Percentiles rank a stretch among this genome's conserved stretches.
Conservation (phyloP, 2,113 vertebrate genomes). For the Pteronura brasiliensis region DNA sequence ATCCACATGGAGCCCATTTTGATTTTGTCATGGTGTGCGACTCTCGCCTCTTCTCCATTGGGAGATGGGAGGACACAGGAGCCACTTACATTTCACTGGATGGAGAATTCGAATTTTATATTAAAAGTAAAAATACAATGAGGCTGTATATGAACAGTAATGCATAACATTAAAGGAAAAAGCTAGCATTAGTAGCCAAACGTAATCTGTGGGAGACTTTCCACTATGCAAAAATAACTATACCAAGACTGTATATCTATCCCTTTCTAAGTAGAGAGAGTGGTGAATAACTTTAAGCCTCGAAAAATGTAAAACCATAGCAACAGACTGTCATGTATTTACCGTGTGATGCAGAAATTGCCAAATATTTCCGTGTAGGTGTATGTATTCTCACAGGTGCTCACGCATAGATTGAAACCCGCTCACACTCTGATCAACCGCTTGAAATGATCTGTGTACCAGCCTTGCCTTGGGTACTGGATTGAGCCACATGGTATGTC, state of each 20-base stretch:
- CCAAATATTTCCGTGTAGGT: background rate
- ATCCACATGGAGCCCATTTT: background rate
- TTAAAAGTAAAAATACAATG: background rate
- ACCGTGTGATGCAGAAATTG: background rate
- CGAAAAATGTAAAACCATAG: background rate
- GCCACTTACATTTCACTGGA: background rate
- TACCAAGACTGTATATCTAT: background rate
- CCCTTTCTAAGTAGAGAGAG: background rate
- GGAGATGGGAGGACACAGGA: background rate
- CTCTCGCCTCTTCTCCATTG: accelerated
- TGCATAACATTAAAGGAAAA: background rate
- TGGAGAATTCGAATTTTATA: background rate
- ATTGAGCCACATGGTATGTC: background rate
- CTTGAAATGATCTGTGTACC: background rate
- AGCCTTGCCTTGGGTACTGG: background rate
- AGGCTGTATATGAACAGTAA: background rate
- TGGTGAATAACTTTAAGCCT: background rate
- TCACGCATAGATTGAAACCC: background rate
- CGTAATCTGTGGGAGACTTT: background rate
- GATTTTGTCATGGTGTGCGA: background rate
- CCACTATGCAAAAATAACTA: background rate
- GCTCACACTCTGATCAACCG: background rate
- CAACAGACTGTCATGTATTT: background rate
- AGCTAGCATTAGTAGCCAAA: background rate
- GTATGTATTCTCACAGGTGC: background rate